Base-by-base conservation (phyloP, 2,797 vertebrate genomes). In the Leuciscus waleckii region DNA sequence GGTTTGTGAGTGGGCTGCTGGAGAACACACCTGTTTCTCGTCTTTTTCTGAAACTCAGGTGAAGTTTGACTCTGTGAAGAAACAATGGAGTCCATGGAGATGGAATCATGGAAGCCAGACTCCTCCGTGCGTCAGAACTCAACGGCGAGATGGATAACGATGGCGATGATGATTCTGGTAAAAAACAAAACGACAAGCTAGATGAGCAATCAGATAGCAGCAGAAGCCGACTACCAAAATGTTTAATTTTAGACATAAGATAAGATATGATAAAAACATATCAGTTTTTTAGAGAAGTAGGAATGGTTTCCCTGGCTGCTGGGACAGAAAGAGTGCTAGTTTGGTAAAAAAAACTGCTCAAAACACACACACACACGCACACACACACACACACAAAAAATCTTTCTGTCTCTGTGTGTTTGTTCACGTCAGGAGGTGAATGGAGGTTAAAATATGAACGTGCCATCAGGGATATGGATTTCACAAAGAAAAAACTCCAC, bases 31-130 rank as follows among this genome's bases (percentile, higher is more conserved):
- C 39, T 35, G 9, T 43, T 75, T 49, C 23, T 58, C 87, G 17
- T 79, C 21, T 32, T 13, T 29, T 35, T 51, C 35, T 78, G 70
- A 76, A 76, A 86, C 71, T 19, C 92, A 99, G 98, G 94, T 91
- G 46, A 98, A 97, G 90, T 98, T 96, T 0, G 98, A 99, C 11
- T 91, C 93, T 7, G 93, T 96, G 93, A 99, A 97, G 94, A 99
- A 99, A 87, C 96, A 97, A 94, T 97, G 94, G 97, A 97, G 19
- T 93, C 95, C 0, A 98, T 99, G 96, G 98, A 99, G 90, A 96
- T 99, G 96, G 98, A 99, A 95, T 99, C 94, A 98, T 98, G 97
- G 98, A 99, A 88, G 96, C 97, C 68, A 95, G 98, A 43, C 97
- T 99, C 70, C 95, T 99, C 92, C 96, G 96, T 81, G 95, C 97